These are phyloP conservation scores for Tapera naevia DNA, from an alignment of 2,797 vertebrate species.

Conservation along the genomic window DNA sequence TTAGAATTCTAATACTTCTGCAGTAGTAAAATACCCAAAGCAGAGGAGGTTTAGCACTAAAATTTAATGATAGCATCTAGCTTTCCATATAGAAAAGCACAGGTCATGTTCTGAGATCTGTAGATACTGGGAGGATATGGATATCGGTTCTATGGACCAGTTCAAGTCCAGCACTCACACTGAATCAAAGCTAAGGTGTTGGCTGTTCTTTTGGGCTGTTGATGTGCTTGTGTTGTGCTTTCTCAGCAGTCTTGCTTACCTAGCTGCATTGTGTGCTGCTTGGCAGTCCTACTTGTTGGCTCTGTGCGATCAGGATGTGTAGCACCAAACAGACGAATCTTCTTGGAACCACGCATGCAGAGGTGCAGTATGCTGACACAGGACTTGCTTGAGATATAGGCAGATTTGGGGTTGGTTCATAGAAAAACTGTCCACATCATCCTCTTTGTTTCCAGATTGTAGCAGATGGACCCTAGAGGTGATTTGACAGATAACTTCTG, in stretches of 20 bases:
- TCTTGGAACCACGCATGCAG: rapidly evolving
- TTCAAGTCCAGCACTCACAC: not conserved
- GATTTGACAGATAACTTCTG: not conserved
- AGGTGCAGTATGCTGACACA: rapidly evolving
- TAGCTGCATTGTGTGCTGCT: not conserved
- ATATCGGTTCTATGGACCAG: not conserved
- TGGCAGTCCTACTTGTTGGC: not conserved
- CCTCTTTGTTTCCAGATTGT: not conserved
- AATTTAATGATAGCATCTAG: not conserved
- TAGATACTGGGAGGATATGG: not conserved
- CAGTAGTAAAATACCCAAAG: not conserved
- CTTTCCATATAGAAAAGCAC: not conserved
- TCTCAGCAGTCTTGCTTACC: not conserved
- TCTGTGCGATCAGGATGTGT: not conserved
- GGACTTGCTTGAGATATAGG: not conserved
- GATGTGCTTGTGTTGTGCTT: not conserved
- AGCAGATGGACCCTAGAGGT: not conserved
- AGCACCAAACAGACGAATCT: not conserved
- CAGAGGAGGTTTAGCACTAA: not conserved
- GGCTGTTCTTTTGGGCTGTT: not conserved
- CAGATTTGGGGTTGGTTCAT: not conserved
- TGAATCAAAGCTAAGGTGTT: not conserved
- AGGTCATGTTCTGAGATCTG: not conserved
- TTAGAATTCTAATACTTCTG: not conserved
- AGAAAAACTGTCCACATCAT: not conserved